Percentiles rank a stretch among this genome's conserved stretches.
Evolutionary conservation across 2,797 vertebrate species (phyloP).

Genomic region (Chelidonichthys spinosus): DNA sequence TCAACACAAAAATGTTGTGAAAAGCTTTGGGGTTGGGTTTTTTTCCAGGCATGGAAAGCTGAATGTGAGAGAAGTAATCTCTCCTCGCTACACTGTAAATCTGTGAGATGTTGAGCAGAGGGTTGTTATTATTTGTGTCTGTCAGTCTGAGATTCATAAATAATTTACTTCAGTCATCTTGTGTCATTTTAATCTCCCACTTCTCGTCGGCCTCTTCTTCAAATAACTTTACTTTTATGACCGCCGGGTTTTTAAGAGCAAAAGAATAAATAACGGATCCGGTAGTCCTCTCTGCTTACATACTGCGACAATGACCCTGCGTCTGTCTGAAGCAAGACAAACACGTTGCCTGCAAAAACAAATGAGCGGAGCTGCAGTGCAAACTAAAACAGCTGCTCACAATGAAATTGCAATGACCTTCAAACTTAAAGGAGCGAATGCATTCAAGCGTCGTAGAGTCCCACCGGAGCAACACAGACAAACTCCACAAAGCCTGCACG

Average conservation of each 20-base stretch:
- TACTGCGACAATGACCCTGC: background rate
- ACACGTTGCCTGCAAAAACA: slow-evolving; percentile 9
- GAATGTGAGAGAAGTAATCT: slow-evolving; percentile 16
- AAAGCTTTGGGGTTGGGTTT: background rate
- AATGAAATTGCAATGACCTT: slow-evolving; percentile 29
- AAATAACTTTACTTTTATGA: slow-evolving; percentile 23
- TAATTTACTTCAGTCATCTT: slow-evolving; percentile 41
- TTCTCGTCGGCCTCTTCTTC: slow-evolving; percentile 30
- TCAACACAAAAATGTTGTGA: background rate
- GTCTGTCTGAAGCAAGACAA: slow-evolving; percentile 19
- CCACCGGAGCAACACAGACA: slow-evolving; percentile 16
- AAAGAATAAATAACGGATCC: background rate
- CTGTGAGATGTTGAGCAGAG: slow-evolving; percentile 3
- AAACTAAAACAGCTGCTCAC: slow-evolving; percentile 20
- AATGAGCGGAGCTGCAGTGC: slow-evolving; percentile 1
- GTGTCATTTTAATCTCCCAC: slow-evolving; percentile 39
- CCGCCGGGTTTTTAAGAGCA: slow-evolving; percentile 9
- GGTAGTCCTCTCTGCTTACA: slow-evolving; percentile 13
- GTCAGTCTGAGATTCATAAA: slow-evolving; percentile 49
- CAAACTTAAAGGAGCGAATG: slow-evolving; percentile 3
- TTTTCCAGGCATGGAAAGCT: background rate
- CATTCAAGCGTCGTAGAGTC: slow-evolving; percentile 22
- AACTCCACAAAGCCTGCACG: slow-evolving; percentile 5
- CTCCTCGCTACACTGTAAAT: slow-evolving; percentile 16
- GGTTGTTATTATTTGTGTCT: slow-evolving; percentile 18